phyloP scores from a whole-genome alignment of 2,888 invertebrate genomes.

The Lycocerus yunnanus region DNA sequence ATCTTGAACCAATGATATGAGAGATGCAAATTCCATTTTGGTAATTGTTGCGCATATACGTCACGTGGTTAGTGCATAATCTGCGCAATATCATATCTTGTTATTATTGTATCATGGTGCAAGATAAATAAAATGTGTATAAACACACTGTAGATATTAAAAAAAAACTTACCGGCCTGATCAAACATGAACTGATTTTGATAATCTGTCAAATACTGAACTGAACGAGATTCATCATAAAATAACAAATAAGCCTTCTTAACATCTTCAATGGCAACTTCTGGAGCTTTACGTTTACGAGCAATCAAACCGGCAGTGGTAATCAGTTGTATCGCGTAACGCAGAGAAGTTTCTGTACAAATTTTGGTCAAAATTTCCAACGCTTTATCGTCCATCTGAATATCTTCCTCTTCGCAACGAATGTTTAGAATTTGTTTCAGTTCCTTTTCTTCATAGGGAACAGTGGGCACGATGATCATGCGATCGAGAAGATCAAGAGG shows the following conservation, averaged over 20 bases:
- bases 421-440: conserved; percentile 85
- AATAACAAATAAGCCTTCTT: conserved; percentile 95
- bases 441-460: conserved; percentile 86
- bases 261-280: conserved; percentile 87
- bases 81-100: no score
- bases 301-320: conserved; percentile 96
- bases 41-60: no score
- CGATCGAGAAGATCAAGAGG: conserved; percentile 95
- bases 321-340: conserved; percentile 97
- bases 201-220: conserved; percentile 92
- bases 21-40: no score
- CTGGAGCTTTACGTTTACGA: conserved; percentile 82
- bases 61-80: no score
- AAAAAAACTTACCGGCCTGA: conserved; percentile 55
- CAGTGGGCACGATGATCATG: conserved; percentile 92
- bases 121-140: no score
- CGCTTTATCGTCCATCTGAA: conserved; percentile 91
- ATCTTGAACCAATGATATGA: no score
- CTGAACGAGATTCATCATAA: conserved; percentile 90
- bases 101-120: no score
- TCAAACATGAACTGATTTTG: conserved; percentile 96
- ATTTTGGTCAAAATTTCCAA: conserved; percentile 89
- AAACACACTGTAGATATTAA: neutral
- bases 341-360: conserved; percentile 88
- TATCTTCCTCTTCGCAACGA: conserved; percentile 97